These are phyloP conservation scores for Podabrus alpinus DNA, from an alignment of 2,888 invertebrate species.

Conservation along the genomic window DNA sequence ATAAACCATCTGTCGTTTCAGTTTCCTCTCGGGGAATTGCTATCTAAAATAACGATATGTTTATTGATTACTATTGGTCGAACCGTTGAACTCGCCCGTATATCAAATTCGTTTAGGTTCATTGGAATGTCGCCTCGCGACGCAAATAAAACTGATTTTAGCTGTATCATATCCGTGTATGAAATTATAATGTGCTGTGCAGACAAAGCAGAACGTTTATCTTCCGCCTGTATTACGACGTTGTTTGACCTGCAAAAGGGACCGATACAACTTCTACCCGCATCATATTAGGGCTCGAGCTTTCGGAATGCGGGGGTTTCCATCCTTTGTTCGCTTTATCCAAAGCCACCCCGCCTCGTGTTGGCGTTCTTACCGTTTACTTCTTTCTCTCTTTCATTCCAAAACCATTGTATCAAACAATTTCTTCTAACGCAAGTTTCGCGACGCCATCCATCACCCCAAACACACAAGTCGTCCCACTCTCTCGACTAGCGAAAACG, in stretches of 20 bases:
- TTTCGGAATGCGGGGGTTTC: constrained; percentile 22
- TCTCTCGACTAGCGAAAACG: too few relatives aligned
- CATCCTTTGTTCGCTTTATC: constrained; percentile 28
- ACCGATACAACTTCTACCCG: constrained; percentile 13
- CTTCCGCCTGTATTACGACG: not conserved
- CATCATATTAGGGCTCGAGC: constrained; percentile 9
- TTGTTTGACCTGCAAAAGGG: constrained; percentile 15
- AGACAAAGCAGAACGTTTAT: not conserved
- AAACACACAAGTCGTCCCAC: not conserved
- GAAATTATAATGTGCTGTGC: not conserved
- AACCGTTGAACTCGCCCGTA: constrained; percentile 28
- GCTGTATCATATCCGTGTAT: constrained; percentile 11
- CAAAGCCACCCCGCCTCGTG: constrained; percentile 5
- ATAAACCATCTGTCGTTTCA: constrained; percentile 24
- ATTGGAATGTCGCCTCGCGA: constrained; percentile 23
- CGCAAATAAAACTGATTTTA: constrained; percentile 25
- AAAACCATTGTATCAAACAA: not conserved
- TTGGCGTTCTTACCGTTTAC: constrained; percentile 9
- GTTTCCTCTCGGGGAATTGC: constrained; percentile 18
- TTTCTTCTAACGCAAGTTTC: not conserved
- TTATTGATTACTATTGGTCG: constrained; percentile 27
- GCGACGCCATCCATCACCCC: not conserved
- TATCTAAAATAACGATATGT: constrained; percentile 23
- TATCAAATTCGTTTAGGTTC: constrained; percentile 23
- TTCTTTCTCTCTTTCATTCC: constrained; percentile 2